Evolutionary conservation across 2,797 vertebrate species (phyloP).

Genomic region (Tangara arthus): DNA sequence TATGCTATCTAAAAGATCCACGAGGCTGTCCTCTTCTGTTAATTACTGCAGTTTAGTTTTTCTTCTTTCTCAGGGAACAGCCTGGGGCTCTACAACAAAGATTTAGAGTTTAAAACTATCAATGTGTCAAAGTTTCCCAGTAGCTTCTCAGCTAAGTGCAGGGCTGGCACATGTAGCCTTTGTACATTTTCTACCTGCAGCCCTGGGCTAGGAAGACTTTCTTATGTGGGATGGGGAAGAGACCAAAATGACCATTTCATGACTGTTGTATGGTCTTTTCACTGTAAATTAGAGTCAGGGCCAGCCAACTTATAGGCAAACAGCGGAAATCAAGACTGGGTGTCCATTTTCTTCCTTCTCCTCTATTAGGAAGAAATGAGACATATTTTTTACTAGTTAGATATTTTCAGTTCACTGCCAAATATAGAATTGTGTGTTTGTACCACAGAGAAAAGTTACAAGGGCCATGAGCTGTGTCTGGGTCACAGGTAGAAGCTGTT

Average conservation of each 20-base stretch:
- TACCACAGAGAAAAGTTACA: background rate
- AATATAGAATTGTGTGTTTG: background rate
- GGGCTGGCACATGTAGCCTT: background rate
- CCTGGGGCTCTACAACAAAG: background rate
- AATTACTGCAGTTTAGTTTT: slow-evolving; percentile 8
- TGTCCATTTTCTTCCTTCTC: background rate
- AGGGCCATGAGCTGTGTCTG: background rate
- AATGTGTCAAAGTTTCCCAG: background rate
- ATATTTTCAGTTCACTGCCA: background rate
- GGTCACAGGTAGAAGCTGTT: background rate
- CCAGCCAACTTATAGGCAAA: background rate
- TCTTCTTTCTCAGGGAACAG: slow-evolving; percentile 7
- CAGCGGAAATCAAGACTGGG: background rate
- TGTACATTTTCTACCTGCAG: background rate
- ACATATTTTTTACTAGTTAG: background rate
- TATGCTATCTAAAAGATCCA: background rate
- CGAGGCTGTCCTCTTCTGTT: background rate
- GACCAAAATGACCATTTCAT: background rate
- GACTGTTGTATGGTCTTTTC: background rate
- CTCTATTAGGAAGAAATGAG: background rate
- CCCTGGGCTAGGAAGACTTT: background rate
- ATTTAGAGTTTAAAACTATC: background rate
- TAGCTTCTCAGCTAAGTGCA: background rate
- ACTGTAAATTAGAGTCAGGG: background rate
- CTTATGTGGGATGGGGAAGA: background rate